Evolutionary conservation across 2,888 invertebrate species (phyloP).

Genomic region (Taphrorychus bicolor): DNA sequence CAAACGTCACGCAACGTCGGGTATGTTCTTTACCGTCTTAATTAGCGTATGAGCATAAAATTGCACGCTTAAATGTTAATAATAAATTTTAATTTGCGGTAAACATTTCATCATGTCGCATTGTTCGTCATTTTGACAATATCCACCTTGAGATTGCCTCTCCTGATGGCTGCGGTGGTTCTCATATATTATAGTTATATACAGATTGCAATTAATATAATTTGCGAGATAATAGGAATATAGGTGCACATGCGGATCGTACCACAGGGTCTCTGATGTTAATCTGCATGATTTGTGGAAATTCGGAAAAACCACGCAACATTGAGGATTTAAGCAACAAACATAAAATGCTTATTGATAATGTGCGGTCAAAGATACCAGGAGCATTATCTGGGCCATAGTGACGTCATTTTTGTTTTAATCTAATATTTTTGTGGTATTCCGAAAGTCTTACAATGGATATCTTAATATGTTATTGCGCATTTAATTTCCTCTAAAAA

Average conservation of each 20-base stretch:
- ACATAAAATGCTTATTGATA: too few species aligned
- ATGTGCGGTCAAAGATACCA: too few species aligned
- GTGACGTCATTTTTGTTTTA: too few species aligned
- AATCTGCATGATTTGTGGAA: neutral
- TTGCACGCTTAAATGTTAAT: constrained; percentile 1
- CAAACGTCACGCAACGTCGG: constrained; percentile 12
- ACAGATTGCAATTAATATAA: neutral
- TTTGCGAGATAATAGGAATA: neutral
- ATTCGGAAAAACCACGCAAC: neutral
- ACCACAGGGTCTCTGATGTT: neutral
- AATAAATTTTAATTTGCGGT: constrained; percentile 3
- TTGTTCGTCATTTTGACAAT: constrained; percentile 8
- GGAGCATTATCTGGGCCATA: too few species aligned
- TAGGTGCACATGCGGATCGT: neutral
- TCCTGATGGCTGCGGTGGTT: constrained; percentile 1
- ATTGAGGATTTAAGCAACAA: neutral
- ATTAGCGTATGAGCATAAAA: constrained; percentile 12
- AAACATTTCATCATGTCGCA: neutral
- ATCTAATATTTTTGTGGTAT: too few species aligned
- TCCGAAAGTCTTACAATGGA: too few species aligned
- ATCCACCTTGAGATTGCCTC: constrained; percentile 1
- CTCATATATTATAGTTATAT: neutral
- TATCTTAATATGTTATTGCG: too few species aligned
- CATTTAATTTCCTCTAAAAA: too few species aligned
- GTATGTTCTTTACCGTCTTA: constrained; percentile 1